These are phyloP conservation scores for Dendrophyllia cribrosa DNA, from an alignment of 64 coral and sea anemone genomes.

Conservation along the genomic window DNA sequence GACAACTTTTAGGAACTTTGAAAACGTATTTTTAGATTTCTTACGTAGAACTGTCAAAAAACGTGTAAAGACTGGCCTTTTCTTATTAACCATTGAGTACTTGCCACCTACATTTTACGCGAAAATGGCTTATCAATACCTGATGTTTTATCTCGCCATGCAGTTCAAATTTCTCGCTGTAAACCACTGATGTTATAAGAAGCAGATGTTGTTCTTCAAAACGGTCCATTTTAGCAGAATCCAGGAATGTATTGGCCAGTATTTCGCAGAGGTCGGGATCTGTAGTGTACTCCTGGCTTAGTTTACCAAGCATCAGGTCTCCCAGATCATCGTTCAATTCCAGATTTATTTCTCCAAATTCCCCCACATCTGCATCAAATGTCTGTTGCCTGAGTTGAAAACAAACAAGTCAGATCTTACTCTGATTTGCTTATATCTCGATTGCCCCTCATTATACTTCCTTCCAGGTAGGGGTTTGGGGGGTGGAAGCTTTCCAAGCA, in stretches of 20 bases:
- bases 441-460: no score
- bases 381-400: background rate
- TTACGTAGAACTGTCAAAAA: no score
- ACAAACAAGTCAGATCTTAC: background rate
- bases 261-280: conserved; percentile 6
- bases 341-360: background rate
- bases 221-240: background rate
- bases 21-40: no score
- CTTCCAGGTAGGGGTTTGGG: no score
- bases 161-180: background rate
- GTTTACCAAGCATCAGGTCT: background rate
- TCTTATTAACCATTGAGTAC: no score
- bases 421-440: background rate
- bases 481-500: no score
- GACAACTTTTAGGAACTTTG: no score
- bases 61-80: no score
- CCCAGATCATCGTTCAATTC: background rate
- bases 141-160: background rate
- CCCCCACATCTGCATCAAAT: background rate
- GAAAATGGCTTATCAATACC: background rate
- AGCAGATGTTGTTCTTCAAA: background rate
- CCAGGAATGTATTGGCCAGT: background rate
- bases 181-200: conserved; percentile 10
- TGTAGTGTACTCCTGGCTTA: background rate
- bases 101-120: no score